Evolutionary conservation across 2,888 invertebrate genomes (phyloP).

Genomic region (Aspidiotus destructor): DNA sequence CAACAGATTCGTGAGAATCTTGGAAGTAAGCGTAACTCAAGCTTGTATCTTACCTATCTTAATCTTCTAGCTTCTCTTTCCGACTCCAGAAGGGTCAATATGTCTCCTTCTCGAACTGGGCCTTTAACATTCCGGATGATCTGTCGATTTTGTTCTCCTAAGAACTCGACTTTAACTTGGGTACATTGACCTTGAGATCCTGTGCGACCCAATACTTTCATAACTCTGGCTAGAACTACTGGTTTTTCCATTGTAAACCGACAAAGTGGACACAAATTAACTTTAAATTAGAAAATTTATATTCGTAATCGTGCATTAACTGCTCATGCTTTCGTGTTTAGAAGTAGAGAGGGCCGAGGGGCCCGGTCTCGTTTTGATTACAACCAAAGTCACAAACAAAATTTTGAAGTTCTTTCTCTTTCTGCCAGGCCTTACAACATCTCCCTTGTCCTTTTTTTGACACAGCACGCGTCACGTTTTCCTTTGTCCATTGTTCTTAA

Average conservation of each 20-base stretch:
- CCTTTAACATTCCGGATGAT: slow-evolving; percentile 99
- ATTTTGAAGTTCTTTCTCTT: not conserved
- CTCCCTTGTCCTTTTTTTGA: not conserved
- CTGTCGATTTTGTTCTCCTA: slow-evolving; percentile 92
- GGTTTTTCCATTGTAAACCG: slow-evolving; percentile 49
- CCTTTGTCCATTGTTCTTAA: not conserved
- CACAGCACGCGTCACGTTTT: not conserved
- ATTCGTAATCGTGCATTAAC: too few species aligned
- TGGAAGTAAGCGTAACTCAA: too few species aligned
- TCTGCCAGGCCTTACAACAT: not conserved
- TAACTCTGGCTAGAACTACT: slow-evolving; percentile 80
- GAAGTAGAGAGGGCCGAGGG: too few species aligned
- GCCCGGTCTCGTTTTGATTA: not conserved
- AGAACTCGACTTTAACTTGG: slow-evolving; percentile 96
- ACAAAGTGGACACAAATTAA: not conserved
- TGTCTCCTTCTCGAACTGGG: slow-evolving; percentile 96
- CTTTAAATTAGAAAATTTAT: too few species aligned
- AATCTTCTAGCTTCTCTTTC: slow-evolving; percentile 99
- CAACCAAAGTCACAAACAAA: not conserved
- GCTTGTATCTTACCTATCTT: slow-evolving; percentile 47
- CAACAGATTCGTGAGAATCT: too few species aligned
- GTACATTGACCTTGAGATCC: slow-evolving; percentile 99
- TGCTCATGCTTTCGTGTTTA: too few species aligned
- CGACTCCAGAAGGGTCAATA: slow-evolving; percentile 94
- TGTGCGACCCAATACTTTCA: slow-evolving; percentile 94